Percentiles rank a stretch among this genome's conserved stretches.
Conservation (phyloP, 2,113 vertebrate genomes). For the Sylvilagus bachmani region DNA sequence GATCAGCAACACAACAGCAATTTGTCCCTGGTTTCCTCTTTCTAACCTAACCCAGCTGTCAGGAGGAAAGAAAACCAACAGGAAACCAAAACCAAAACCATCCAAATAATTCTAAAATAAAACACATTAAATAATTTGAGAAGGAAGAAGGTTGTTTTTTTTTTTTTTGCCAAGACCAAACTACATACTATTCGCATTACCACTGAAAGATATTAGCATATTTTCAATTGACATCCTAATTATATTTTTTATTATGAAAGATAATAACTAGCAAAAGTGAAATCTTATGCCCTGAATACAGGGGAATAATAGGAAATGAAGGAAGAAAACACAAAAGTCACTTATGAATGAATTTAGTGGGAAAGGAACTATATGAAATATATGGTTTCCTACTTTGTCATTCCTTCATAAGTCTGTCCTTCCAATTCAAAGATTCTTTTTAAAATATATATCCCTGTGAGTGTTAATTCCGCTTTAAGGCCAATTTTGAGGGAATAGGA, state of each 20-base stretch:
- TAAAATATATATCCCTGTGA: background rate
- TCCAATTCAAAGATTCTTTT: conserved; percentile 17
- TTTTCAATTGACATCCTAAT: conserved; percentile 39
- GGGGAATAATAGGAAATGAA: conserved; percentile 3
- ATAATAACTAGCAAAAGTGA: conserved; percentile 57
- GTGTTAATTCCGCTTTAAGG: conserved; percentile 9
- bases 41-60: background rate
- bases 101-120: background rate
- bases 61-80: conserved; percentile 38
- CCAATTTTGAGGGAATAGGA: background rate
- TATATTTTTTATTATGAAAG: conserved; percentile 44
- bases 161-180: conserved; percentile 6
- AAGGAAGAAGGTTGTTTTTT: background rate
- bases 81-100: background rate
- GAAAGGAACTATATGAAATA: conserved; percentile 22
- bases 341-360: conserved; percentile 17
- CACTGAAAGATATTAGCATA: background rate
- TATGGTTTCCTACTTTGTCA: conserved; percentile 27
- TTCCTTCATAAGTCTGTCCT: background rate
- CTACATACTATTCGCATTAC: background rate
- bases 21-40: background rate
- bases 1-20: background rate
- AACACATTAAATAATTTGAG: background rate
- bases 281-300: conserved; percentile 6
- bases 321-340: conserved; percentile 33